Conservation (phyloP, 2,113 vertebrate species). For the Thryonomys swinderianus region DNA sequence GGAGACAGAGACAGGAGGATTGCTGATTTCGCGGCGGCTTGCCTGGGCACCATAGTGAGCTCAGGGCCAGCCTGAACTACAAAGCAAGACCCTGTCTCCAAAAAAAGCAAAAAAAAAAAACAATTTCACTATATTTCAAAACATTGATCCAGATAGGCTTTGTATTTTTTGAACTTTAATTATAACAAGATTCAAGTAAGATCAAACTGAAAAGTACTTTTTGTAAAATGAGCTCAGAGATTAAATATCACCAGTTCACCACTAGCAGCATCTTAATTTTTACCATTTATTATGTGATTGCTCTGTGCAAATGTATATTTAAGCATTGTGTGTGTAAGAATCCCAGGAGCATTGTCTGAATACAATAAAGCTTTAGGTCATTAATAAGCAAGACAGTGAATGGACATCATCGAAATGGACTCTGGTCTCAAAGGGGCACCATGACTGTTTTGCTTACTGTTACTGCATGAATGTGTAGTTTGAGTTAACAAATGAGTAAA, state of each 20-base stretch:
- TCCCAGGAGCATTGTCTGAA: fast-evolving
- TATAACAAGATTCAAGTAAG: not conserved
- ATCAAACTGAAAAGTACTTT: not conserved
- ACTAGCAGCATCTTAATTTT: not conserved
- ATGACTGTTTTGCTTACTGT: not conserved
- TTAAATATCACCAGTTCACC: not conserved
- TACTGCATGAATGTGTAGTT: not conserved
- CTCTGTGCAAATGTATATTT: not conserved
- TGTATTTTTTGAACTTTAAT: not conserved
- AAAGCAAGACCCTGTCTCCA: too few relatives aligned
- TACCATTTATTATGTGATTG: not conserved
- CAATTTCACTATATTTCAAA: not conserved
- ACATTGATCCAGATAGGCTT: not conserved
- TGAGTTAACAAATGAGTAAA: not conserved
- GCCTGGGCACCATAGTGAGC: too few relatives aligned
- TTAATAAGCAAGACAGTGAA: not conserved
- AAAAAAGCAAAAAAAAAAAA: too few relatives aligned
- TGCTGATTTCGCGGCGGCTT: too few relatives aligned
- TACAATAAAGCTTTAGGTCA: too few relatives aligned
- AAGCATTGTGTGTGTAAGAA: not conserved
- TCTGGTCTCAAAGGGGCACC: fast-evolving
- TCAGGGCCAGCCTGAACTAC: too few relatives aligned
- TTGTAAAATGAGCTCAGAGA: too few relatives aligned
- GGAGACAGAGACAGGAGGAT: too few relatives aligned
- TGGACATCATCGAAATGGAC: not conserved